These are phyloP conservation scores for Microctonus aethiopoides DNA, from an alignment of 2,888 invertebrate genomes.

Conservation along the genomic window DNA sequence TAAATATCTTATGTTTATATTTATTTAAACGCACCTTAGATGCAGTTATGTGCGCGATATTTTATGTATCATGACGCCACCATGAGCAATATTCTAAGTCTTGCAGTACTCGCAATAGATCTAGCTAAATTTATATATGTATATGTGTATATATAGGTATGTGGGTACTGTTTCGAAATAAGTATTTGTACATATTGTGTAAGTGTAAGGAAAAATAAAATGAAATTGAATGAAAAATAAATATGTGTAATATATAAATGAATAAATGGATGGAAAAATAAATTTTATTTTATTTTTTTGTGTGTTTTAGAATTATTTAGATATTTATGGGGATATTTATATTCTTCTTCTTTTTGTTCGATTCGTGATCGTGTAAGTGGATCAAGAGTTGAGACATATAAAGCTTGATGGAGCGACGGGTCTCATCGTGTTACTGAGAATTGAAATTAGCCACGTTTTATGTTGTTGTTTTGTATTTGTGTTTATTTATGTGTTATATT, in stretches of 20 bases:
- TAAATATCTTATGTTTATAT: too few species aligned
- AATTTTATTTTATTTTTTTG: too few species aligned
- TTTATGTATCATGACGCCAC: constrained; percentile 46
- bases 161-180: constrained; percentile 23
- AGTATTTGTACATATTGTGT: constrained; percentile 28
- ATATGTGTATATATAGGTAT: not conserved
- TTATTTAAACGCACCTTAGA: constrained; percentile 50
- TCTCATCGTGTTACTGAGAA: constrained; percentile 22
- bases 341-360: not conserved
- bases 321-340: not conserved
- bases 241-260: too few species aligned
- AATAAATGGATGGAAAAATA: too few species aligned
- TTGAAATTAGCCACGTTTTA: constrained; percentile 34
- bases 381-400: constrained; percentile 21
- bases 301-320: too few species aligned
- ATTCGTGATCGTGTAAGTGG: constrained; percentile 36
- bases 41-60: constrained; percentile 46
- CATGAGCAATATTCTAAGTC: constrained; percentile 43
- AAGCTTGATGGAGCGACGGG: constrained; percentile 7
- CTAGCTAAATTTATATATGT: not conserved
- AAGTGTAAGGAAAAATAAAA: constrained; percentile 5
- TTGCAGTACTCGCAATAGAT: constrained; percentile 18
- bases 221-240: not conserved
- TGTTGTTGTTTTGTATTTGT: constrained; percentile 5
- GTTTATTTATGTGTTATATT: not conserved